Conservation (phyloP, 2,888 invertebrate species). For the Alloplasta piceator region DNA sequence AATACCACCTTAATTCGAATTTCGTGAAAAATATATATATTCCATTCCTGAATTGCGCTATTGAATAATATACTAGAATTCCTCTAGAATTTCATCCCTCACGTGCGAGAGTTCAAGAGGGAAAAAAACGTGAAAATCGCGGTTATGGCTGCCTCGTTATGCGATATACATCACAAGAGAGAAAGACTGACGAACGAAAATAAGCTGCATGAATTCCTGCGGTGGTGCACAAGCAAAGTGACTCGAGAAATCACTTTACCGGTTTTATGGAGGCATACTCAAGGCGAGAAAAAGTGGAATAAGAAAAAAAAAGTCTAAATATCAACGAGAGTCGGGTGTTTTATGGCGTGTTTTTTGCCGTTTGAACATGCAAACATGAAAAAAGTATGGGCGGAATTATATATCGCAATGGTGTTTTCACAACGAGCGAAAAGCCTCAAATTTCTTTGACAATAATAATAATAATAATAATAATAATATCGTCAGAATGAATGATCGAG, state of each 20-base stretch:
- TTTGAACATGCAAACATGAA: neutral
- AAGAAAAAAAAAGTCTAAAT: conserved; percentile 36
- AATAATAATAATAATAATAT: neutral
- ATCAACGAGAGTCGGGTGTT: neutral
- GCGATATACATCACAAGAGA: no score
- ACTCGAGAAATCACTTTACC: conserved; percentile 7
- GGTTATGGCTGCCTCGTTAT: no score
- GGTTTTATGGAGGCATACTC: conserved; percentile 13
- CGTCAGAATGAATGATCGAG: neutral
- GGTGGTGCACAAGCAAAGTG: conserved; percentile 10
- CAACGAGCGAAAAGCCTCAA: neutral
- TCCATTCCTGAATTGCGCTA: no score
- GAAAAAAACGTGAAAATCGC: no score
- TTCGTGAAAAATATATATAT: neutral
- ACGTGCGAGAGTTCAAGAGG: no score
- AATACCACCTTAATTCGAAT: no score
- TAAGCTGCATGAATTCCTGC: conserved; percentile 41
- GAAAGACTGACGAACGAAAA: neutral
- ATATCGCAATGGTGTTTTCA: neutral
- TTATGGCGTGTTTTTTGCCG: neutral
- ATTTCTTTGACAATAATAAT: neutral
- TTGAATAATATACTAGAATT: no score
- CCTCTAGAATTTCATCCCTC: no score
- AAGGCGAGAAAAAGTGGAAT: neutral
- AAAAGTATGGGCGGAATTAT: neutral